A percentile compares a stretch with the other conserved stretches of the same genome.
phyloP scores from a whole-genome alignment of 2,888 invertebrate genomes.

The Cerastoderma edule region DNA sequence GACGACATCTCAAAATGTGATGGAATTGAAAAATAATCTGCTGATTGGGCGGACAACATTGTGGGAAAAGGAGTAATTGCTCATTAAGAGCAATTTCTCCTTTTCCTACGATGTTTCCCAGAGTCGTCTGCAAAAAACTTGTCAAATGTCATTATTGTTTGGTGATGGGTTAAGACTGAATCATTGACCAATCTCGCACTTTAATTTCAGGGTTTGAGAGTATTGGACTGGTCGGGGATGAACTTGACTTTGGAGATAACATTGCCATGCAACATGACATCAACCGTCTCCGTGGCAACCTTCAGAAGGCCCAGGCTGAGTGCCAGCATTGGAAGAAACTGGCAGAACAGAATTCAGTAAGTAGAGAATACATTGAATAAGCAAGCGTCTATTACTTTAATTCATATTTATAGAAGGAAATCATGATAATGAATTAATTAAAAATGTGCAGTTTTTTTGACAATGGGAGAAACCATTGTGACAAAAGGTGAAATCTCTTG shows the following conservation, averaged over 20 bases:
- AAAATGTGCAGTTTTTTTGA: slow-evolving; percentile 18
- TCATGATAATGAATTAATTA: slow-evolving; percentile 1
- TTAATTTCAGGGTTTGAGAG: slow-evolving; percentile 53
- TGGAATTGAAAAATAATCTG: too few species aligned
- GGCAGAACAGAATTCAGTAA: slow-evolving; percentile 59
- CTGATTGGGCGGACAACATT: too few species aligned
- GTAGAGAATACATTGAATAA: slow-evolving; percentile 26
- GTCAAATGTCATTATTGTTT: not conserved
- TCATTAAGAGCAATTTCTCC: not conserved
- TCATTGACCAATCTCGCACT: not conserved
- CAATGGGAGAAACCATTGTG: too few species aligned
- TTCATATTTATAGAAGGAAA: not conserved
- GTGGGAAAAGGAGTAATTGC: too few species aligned
- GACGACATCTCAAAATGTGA: too few species aligned
- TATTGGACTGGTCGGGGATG: slow-evolving; percentile 66
- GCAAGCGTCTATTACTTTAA: not conserved
- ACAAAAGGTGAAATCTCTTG: too few species aligned
- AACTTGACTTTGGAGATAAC: slow-evolving; percentile 80
- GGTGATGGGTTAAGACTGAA: not conserved
- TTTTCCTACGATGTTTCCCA: not conserved
- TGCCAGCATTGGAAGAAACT: slow-evolving; percentile 78
- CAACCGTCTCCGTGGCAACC: slow-evolving; percentile 77
- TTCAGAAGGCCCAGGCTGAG: slow-evolving; percentile 75
- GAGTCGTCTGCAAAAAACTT: not conserved
- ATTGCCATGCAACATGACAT: slow-evolving; percentile 82